phyloP scores from a whole-genome alignment of 1,140 invertebrate species.

The Saxidomus purpurata region DNA sequence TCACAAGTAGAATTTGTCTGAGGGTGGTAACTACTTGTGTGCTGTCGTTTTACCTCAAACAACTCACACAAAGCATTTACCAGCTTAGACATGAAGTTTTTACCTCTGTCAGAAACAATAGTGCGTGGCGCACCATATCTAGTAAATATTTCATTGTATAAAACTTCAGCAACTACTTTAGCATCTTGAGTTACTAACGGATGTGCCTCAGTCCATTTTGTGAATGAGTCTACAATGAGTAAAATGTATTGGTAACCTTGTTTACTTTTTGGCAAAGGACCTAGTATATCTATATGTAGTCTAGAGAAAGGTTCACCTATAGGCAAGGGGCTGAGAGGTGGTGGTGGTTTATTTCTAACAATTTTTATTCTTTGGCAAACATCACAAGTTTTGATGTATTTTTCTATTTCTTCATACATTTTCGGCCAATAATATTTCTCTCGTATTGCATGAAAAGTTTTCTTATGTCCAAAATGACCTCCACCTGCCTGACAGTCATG shows the following conservation, averaged over 20 bases:
- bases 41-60: conserved; percentile 69
- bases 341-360: conserved; percentile 2
- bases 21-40: conserved; percentile 75
- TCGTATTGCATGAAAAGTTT: conserved; percentile 54
- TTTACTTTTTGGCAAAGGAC: conserved; percentile 65
- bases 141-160: conserved; percentile 65
- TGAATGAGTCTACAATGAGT: conserved; percentile 69
- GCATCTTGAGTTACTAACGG: conserved; percentile 49
- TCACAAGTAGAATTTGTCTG: conserved; percentile 72
- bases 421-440: conserved; percentile 72
- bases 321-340: conserved; percentile 68
- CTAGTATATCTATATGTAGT: conserved; percentile 73
- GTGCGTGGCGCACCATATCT: conserved; percentile 65
- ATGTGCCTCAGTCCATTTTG: conserved; percentile 63
- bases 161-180: conserved; percentile 44
- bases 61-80: conserved; percentile 63
- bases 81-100: conserved; percentile 49
- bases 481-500: conserved; percentile 72
- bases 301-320: conserved; percentile 61
- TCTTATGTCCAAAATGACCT: conserved; percentile 70
- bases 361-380: conserved; percentile 70
- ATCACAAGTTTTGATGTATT: conserved; percentile 72
- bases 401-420: conserved; percentile 67
- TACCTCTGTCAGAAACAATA: conserved; percentile 28
- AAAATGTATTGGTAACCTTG: conserved; percentile 68